Conservation (phyloP, 2,797 vertebrate species). For the Melanotaenia pygmaea region DNA sequence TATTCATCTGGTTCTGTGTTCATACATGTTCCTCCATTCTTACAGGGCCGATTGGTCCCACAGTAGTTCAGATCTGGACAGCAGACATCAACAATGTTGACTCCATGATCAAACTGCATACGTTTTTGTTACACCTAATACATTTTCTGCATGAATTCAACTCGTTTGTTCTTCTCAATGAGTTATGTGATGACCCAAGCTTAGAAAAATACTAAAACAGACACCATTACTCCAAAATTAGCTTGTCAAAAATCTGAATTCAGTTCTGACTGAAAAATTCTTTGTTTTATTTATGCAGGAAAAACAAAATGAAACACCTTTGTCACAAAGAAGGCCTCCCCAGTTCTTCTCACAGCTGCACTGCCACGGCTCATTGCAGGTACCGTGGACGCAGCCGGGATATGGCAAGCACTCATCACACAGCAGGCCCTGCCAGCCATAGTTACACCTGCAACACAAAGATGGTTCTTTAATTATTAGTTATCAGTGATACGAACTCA, state of each 20-base stretch:
- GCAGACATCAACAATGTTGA: background rate
- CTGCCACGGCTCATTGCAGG: slow-evolving; percentile 90
- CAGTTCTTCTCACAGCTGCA: slow-evolving; percentile 98
- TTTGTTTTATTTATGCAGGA: background rate
- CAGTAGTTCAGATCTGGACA: slow-evolving; percentile 95
- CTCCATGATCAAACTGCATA: background rate
- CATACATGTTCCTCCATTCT: slow-evolving; percentile 93
- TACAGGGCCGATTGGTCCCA: slow-evolving; percentile 92
- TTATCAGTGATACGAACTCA: background rate
- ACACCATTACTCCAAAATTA: background rate
- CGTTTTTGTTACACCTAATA: background rate
- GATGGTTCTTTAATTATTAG: background rate
- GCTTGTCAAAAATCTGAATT: background rate
- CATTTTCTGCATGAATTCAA: background rate
- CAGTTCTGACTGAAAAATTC: background rate
- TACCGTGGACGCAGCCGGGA: slow-evolving; percentile 94
- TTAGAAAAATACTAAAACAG: background rate
- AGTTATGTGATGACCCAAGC: background rate
- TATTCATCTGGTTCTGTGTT: slow-evolving; percentile 95
- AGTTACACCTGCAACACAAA: slow-evolving; percentile 88
- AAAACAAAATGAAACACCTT: slow-evolving; percentile 81
- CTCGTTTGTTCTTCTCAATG: background rate
- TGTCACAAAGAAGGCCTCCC: slow-evolving; percentile 95
- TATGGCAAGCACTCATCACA: slow-evolving; percentile 92
- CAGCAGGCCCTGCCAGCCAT: slow-evolving; percentile 93